phyloP scores from a whole-genome alignment of 2,888 invertebrate genomes.

The Rhamnusium bicolor region DNA sequence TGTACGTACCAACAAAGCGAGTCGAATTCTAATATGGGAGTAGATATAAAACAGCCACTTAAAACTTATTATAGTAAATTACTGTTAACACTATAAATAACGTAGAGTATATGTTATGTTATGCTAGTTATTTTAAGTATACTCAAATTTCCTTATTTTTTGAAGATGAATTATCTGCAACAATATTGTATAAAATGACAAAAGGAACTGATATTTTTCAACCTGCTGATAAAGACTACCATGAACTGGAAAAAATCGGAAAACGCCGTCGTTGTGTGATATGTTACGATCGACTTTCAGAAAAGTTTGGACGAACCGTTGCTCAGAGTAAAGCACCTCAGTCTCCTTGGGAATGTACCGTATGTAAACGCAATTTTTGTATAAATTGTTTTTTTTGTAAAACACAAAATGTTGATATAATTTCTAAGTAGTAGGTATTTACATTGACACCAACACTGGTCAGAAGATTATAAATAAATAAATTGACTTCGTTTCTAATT shows the following conservation, averaged over 20 bases:
- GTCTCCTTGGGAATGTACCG: background rate
- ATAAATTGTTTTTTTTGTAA: background rate
- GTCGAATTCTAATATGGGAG: too few relatives aligned
- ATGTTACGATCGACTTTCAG: background rate
- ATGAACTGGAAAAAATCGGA: background rate
- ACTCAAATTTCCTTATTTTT: background rate
- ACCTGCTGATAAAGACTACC: background rate
- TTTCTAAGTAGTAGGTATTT: too few relatives aligned
- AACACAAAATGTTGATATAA: background rate
- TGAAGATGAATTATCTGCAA: background rate
- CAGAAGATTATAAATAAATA: too few relatives aligned
- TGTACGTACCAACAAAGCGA: too few relatives aligned
- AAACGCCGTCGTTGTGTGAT: background rate
- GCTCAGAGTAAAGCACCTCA: background rate
- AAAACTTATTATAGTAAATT: too few relatives aligned
- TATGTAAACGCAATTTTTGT: background rate
- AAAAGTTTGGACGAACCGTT: background rate
- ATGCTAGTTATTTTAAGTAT: too few relatives aligned
- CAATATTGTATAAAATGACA: background rate
- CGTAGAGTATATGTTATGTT: too few relatives aligned
- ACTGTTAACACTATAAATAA: too few relatives aligned
- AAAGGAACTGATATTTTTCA: background rate
- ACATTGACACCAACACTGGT: too few relatives aligned
- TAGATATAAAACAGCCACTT: too few relatives aligned
- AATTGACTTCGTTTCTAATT: too few relatives aligned